phyloP scores from a whole-genome alignment of 2,113 vertebrate genomes.

The Arothron firmamentum region DNA sequence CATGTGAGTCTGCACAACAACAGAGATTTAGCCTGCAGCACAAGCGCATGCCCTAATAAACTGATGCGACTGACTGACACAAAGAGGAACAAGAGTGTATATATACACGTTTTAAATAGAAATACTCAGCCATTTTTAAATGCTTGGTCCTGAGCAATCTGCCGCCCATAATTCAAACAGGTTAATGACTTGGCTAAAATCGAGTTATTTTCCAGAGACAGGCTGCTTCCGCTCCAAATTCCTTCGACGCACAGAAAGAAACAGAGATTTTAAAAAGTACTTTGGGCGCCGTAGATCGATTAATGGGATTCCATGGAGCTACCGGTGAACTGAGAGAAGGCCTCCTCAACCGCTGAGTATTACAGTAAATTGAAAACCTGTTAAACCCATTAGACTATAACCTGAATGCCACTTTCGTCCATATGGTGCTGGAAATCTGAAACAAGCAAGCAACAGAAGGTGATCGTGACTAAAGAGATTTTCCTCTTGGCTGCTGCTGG shows the following conservation, averaged over 20 bases:
- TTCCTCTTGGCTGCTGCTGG: neutral
- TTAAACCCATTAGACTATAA: slow-evolving; percentile 39
- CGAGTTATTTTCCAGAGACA: slow-evolving; percentile 25
- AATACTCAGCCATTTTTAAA: slow-evolving; percentile 3
- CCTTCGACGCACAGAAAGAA: neutral
- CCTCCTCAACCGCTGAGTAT: slow-evolving; percentile 33
- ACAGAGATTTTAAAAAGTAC: neutral
- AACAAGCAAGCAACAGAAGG: slow-evolving; percentile 19
- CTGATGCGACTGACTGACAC: slow-evolving; percentile 37
- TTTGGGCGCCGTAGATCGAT: slow-evolving; percentile 11
- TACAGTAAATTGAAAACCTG: slow-evolving; percentile 41
- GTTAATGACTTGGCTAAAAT: slow-evolving; percentile 52
- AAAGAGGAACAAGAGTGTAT: neutral
- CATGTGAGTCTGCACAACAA: slow-evolving; percentile 49
- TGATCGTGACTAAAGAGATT: slow-evolving; percentile 5
- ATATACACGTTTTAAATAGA: slow-evolving; percentile 3
- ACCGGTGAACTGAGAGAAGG: neutral
- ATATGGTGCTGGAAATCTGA: slow-evolving; percentile 31
- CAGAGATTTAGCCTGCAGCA: slow-evolving; percentile 49
- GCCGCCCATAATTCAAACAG: slow-evolving; percentile 22
- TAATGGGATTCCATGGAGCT: slow-evolving; percentile 31
- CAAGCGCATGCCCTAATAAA: slow-evolving; percentile 58
- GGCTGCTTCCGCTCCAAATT: neutral
- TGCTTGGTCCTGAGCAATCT: neutral
- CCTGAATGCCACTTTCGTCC: slow-evolving; percentile 18